phyloP scores from a whole-genome alignment of 2,797 vertebrate genomes.

The Urosaurus nigricauda region DNA sequence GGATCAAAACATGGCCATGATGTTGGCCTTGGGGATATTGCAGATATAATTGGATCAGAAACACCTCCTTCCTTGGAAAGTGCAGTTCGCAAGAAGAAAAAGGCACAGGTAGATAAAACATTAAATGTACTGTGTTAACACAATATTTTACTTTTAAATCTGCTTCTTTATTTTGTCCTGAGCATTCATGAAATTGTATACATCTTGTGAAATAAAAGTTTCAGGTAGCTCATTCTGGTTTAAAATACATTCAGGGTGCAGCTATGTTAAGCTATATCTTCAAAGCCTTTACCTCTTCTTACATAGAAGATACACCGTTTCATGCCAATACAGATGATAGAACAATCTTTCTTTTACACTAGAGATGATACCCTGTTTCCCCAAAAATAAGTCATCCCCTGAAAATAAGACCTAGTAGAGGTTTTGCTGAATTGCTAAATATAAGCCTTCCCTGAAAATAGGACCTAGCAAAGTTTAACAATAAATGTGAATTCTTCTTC shows the following conservation, averaged over 20 bases:
- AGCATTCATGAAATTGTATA: background rate
- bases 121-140: background rate
- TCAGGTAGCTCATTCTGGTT: background rate
- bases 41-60: conserved; percentile 90
- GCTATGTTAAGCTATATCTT: background rate
- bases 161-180: background rate
- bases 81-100: conserved; percentile 90
- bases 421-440: too few relatives aligned
- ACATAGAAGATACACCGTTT: background rate
- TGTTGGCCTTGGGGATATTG: conserved; percentile 94
- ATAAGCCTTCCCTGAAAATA: too few relatives aligned
- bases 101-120: conserved; percentile 85
- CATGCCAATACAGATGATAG: background rate
- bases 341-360: too few relatives aligned
- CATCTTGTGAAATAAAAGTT: background rate
- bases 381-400: too few relatives aligned
- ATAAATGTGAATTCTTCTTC: too few relatives aligned
- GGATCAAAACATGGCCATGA: conserved; percentile 88
- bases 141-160: background rate
- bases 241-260: background rate
- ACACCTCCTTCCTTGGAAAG: conserved; percentile 87
- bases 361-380: too few relatives aligned
- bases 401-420: too few relatives aligned
- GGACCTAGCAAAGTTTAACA: too few relatives aligned
- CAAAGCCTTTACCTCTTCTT: background rate